Evolutionary conservation across 2,113 vertebrate species (phyloP).

Genomic region (Typhlomys cinereus): DNA sequence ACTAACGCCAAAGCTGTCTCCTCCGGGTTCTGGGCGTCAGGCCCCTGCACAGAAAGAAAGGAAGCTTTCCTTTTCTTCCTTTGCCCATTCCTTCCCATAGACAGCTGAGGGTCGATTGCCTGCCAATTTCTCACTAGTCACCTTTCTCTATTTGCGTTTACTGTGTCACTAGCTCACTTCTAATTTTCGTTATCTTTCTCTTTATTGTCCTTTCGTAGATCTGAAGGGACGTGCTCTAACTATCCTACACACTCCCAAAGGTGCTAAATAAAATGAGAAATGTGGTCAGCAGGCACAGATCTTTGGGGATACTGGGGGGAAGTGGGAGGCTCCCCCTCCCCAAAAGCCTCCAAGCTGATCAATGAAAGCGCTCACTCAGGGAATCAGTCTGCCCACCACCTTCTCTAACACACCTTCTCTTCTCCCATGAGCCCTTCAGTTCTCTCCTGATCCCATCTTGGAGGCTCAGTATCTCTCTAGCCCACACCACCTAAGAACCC

Average conservation of each 20-base stretch:
- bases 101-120: background rate
- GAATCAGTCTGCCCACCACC: background rate
- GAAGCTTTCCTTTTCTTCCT: background rate
- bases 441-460: background rate
- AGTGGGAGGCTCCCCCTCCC: too few species aligned
- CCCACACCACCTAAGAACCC: background rate
- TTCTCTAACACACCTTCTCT: background rate
- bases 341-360: background rate
- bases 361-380: background rate
- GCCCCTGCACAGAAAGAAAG: background rate
- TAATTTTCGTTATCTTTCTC: too few species aligned
- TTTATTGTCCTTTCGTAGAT: background rate
- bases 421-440: too few species aligned
- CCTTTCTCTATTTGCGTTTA: background rate
- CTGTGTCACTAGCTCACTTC: too few species aligned
- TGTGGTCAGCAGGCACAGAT: accelerated
- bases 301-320: background rate
- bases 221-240: background rate
- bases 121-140: accelerated
- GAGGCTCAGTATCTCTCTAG: background rate
- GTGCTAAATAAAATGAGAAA: background rate
- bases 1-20: background rate
- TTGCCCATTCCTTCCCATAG: accelerated
- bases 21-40: too few species aligned
- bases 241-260: accelerated